Base-by-base conservation (phyloP, 2,888 invertebrate genomes). In the Diloba caeruleocephala region DNA sequence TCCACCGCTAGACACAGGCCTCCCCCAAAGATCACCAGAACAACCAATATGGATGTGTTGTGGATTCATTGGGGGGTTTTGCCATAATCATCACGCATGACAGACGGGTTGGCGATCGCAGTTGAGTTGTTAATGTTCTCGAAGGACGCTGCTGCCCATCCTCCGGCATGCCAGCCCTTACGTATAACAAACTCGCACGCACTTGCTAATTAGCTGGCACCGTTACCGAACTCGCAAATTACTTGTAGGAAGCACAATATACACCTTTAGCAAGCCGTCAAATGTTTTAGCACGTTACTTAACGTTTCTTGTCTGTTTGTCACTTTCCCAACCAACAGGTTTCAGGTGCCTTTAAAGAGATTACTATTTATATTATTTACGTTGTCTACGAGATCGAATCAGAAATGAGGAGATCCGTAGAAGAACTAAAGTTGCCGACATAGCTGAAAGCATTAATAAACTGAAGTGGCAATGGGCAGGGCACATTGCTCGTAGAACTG, bases 151-250 rank as follows among this genome's bases (percentile, higher is more conserved):
- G 0, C 13, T 1, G 4, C 3, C 1, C n/a, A 3, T 39, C 43
- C 1, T 6, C 6, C n/a, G n/a, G n/a, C n/a, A n/a, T n/a, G 31
- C 0, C 45, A 63, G 10, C 67, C 67, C 68, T 63, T 33, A 6
- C 13, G 25, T 17, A 9, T 31, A n/a, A 28, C 48, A 43, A 61
- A 34, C 31, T 70, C 39, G 32, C 74, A 33, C 52, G 23, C 44
- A 53, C 63, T 49, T 54, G 63, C 58, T 73, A 71, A 71, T 70
- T 54, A 56, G 49, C 41, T 41, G 44, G 28, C 46, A 63, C 74
- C 60, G 71, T 58, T 67, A 63, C 50, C 50, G 52, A 31, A 44
- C 55, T 42, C 36, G 74, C 71, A 56, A 73, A 61, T 64, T 41
- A 32, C 38, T 37, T 14, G 52, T 50, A 73, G 55, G 66, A 60